These are phyloP conservation scores for Gryon sp. DNA, from an alignment of 1,140 invertebrate genomes.

Conservation along the genomic window DNA sequence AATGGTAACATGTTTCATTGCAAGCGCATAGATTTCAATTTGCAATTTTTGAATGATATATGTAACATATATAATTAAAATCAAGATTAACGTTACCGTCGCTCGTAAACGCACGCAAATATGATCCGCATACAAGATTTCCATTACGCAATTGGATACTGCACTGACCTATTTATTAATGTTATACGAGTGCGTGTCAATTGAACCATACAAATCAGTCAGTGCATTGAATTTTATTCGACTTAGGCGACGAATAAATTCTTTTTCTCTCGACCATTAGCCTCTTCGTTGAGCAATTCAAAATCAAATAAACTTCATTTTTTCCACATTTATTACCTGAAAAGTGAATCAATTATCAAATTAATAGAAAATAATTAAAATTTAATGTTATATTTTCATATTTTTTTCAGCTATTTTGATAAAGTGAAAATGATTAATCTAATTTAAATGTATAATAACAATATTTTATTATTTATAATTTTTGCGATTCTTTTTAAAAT, in stretches of 20 bases:
- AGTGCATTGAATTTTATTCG: conserved; percentile 41
- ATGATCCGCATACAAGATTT: conserved; percentile 56
- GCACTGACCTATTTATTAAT: conserved; percentile 60
- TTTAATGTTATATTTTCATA: too few species aligned
- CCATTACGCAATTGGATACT: conserved; percentile 57
- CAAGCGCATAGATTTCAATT: background rate
- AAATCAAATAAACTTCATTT: too few species aligned
- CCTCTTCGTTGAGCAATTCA: background rate
- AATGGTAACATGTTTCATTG: too few species aligned
- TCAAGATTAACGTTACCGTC: conserved; percentile 27
- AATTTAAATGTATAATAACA: too few species aligned
- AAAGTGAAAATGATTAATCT: too few species aligned
- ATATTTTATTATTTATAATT: too few species aligned
- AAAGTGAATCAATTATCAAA: too few species aligned
- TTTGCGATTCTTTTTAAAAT: too few species aligned
- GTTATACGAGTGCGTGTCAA: conserved; percentile 58
- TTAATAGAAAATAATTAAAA: too few species aligned
- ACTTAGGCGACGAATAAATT: conserved; percentile 5
- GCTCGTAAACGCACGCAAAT: conserved; percentile 37
- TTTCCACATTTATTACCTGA: too few species aligned
- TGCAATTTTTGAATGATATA: conserved; percentile 23
- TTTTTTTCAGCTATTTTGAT: too few species aligned
- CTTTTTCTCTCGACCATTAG: conserved; percentile 3
- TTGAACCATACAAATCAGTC: conserved; percentile 62
- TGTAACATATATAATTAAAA: conserved; percentile 26